These are phyloP conservation scores for Takifugu flavidus DNA, from an alignment of 2,113 vertebrate genomes.

Conservation along the genomic window DNA sequence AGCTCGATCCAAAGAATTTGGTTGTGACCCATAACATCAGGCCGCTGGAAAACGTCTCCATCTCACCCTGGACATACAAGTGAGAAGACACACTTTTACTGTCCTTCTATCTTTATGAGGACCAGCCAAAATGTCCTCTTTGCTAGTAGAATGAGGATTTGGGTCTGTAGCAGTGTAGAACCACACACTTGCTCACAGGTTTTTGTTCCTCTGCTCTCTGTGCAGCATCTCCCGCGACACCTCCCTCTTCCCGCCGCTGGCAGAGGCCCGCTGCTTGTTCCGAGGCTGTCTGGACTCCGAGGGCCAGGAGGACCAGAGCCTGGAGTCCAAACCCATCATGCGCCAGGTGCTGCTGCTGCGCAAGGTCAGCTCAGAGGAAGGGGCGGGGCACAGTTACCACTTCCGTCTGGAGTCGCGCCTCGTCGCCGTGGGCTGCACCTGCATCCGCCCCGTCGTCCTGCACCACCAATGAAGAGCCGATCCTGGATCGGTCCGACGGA, in stretches of 20 bases:
- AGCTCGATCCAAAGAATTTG: slow-evolving; percentile 41
- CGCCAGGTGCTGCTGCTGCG: slow-evolving; percentile 83
- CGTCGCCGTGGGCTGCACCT: slow-evolving; percentile 87
- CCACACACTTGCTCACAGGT: background rate
- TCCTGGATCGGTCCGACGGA: background rate
- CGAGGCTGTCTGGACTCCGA: slow-evolving; percentile 63
- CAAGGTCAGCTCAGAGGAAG: slow-evolving; percentile 38
- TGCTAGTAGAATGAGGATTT: no score
- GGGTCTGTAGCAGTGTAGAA: no score
- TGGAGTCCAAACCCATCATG: slow-evolving; percentile 81
- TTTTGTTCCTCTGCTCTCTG: slow-evolving; percentile 4
- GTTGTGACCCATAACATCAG: background rate
- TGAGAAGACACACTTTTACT: slow-evolving; percentile 24
- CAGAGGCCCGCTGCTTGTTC: slow-evolving; percentile 77
- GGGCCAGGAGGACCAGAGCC: slow-evolving; percentile 69
- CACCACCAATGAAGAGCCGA: slow-evolving; percentile 34
- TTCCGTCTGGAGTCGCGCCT: slow-evolving; percentile 80
- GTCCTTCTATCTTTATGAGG: no score
- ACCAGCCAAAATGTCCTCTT: no score
- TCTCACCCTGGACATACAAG: slow-evolving; percentile 75
- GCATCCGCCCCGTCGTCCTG: slow-evolving; percentile 56
- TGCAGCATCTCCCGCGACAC: slow-evolving; percentile 26
- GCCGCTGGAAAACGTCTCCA: slow-evolving; percentile 60
- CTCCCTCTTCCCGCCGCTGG: slow-evolving; percentile 62
- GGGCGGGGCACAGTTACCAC: slow-evolving; percentile 32